phyloP scores from a whole-genome alignment of 2,113 vertebrate species.

The Noctilio leporinus region DNA sequence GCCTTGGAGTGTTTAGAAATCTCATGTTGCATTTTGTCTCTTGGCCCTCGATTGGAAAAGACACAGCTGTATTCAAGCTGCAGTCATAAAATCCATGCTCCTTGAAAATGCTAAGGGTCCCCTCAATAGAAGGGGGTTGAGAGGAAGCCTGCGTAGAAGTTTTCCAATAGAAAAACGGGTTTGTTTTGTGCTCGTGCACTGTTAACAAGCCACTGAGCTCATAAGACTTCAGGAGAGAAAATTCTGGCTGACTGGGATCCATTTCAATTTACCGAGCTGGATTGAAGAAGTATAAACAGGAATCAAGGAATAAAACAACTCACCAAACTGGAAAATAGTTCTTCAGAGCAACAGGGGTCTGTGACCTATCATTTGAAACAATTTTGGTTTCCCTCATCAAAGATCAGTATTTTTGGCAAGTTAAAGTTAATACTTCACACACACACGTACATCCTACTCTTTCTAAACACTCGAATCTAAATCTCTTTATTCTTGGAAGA shows the following conservation, averaged over 20 bases:
- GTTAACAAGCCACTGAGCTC: conserved; percentile 47
- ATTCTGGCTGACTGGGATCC: conserved; percentile 5
- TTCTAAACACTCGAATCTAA: conserved; percentile 41
- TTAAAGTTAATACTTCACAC: conserved; percentile 19
- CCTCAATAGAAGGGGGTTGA: conserved; percentile 36
- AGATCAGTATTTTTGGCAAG: conserved; percentile 49
- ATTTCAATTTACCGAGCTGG: conserved; percentile 36
- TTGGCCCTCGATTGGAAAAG: conserved; percentile 77
- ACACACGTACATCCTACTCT: background rate
- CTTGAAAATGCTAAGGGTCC: conserved; percentile 65
- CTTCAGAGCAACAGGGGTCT: background rate
- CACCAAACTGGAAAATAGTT: conserved; percentile 61
- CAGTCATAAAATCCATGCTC: conserved; percentile 74
- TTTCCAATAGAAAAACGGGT: conserved; percentile 59
- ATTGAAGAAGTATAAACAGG: conserved; percentile 42
- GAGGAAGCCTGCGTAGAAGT: conserved; percentile 37
- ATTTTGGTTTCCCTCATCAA: conserved; percentile 58
- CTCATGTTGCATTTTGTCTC: conserved; percentile 82
- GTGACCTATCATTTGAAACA: conserved; percentile 53
- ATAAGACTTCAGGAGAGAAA: conserved; percentile 20
- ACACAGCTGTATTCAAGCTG: conserved; percentile 87
- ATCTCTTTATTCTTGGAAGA: conserved; percentile 47
- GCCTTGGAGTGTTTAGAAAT: conserved; percentile 79
- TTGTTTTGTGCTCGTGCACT: background rate
- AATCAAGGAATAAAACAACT: conserved; percentile 49